Evolutionary conservation across 1,140 invertebrate species (phyloP), one percentile per base, ranked within the genome.

Genomic region (Solenopsis fugax): DNA sequence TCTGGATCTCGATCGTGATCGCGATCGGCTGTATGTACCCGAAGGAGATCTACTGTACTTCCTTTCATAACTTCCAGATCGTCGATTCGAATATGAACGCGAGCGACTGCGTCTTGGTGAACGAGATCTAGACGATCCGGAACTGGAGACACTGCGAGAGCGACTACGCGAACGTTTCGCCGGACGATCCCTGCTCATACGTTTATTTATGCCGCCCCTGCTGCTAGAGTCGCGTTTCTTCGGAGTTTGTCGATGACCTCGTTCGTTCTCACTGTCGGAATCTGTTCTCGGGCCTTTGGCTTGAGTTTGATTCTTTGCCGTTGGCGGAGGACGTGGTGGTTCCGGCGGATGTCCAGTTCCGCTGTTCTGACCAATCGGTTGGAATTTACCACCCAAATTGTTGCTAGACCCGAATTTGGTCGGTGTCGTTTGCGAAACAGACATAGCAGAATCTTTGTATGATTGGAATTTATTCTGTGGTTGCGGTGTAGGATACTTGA

Each of bases 1-100:
- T 10, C 97, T 93, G 29, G 96, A 96, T 0, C 97, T 92, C 0
- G 96, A 97, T 75, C 97, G 96, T 82, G 96, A 96, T 1, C 95
- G 92, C 1, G 94, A 95, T 56, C 95, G 90, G 41, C 94, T 95
- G 87, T 95, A 95, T 0, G 93, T 95, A 1, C 95, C 94, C 72
- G 96, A 94, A 56, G 95, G 93, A 88, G 96, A 96, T 48, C 96
- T 96, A 5, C 96, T 94, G 80, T 95, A 95, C 37, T 95, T 95
- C 7, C 96, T 94, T 69, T 96, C 95, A 85, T 96, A 96, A 90
- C 96, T 96, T 3, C 96, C 95, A 1, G 96, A 95, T 29, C 96
- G 92, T 21, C 94, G 89, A 76, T 94, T 94, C 0, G 95, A 95
- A 77, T 96, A 96, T 0, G 94, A 95, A 5, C 93, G 91, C 0